phyloP scores from a whole-genome alignment of 2,113 vertebrate species.

The Dunckerocampus dactyliophorus region DNA sequence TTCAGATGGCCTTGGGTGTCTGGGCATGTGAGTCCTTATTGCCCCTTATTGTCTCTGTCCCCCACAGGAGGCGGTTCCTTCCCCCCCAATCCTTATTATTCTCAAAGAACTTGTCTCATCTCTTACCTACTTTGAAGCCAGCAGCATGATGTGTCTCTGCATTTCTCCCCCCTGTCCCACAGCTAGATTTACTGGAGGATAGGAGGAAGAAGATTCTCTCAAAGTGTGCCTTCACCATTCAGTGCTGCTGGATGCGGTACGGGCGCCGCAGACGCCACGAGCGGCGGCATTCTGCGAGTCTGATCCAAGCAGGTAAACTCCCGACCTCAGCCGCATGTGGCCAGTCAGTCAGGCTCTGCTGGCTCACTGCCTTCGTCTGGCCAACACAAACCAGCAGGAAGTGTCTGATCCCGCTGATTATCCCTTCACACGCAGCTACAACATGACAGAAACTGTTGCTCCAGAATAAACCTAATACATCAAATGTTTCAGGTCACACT shows the following conservation, averaged over 20 bases:
- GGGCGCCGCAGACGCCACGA: slow-evolving; percentile 55
- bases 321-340: slow-evolving; percentile 2
- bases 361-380: background rate
- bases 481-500: background rate
- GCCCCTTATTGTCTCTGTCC: no score
- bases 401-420: slow-evolving; percentile 17
- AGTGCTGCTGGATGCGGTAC: slow-evolving; percentile 83
- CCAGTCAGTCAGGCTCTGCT: no score
- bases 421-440: slow-evolving; percentile 12
- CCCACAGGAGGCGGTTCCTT: no score
- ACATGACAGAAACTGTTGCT: background rate
- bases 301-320: slow-evolving; percentile 88
- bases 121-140: no score
- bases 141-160: no score
- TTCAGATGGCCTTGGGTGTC: no score
- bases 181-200: slow-evolving; percentile 86
- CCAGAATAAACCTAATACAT: background rate
- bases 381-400: slow-evolving; percentile 20
- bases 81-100: no score
- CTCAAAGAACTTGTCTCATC: no score
- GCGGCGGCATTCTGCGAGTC: slow-evolving; percentile 67
- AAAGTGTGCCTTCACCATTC: slow-evolving; percentile 80
- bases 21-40: no score
- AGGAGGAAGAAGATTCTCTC: slow-evolving; percentile 73
- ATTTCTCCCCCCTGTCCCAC: slow-evolving; percentile 8